Base-by-base conservation (phyloP, 2,888 invertebrate genomes). In the Polydrusus cervinus region DNA sequence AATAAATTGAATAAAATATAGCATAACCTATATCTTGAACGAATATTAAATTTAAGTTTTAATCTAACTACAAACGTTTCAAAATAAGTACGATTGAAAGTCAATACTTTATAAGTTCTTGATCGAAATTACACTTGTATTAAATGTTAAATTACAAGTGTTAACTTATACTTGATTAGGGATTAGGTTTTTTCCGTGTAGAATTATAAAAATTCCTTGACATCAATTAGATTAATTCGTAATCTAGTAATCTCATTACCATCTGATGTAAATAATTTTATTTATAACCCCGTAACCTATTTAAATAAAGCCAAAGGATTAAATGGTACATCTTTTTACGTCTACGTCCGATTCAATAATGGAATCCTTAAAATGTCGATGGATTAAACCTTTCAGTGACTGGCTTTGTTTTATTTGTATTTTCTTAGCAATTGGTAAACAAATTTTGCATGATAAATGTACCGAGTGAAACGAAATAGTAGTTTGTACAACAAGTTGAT, bases 241-340 rank as follows among this genome's bases (percentile, higher is more conserved):
- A n/a, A n/a, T n/a, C n/a, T n/a, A n/a, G 55, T 70, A 70, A 70
- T 70, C 70, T 60, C 47, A 60, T 69, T 69, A 60, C 40, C 61
- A 47, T 47, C 30, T 14, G 16, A 14, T 11, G 20, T 7, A 38
- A 53, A 40, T 18, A 14, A 1, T 40, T 62, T 70, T 70, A 61
- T 70, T 70, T 61, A 60, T 67, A 34, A 67, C 51, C 40, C 47
- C 45, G 30, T 70, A 62, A 70, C 70, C 70, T 62, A 61, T 51
- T 70, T 70, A 51, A 68, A 62, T 25, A 16, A 51, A 51, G 70
- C 38, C 70, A 57, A 40, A 49, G 70, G 60, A 69, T 69, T 69
- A 69, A 60, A 61, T 14, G 68, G 0, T 55, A 34, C 68, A 57
- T 38, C 60, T 45, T 57, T 64, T 20, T 30, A 66, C 8, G 25